Evolutionary conservation across 1,140 invertebrate species (phyloP).

Genomic region (Tribolium madens): DNA sequence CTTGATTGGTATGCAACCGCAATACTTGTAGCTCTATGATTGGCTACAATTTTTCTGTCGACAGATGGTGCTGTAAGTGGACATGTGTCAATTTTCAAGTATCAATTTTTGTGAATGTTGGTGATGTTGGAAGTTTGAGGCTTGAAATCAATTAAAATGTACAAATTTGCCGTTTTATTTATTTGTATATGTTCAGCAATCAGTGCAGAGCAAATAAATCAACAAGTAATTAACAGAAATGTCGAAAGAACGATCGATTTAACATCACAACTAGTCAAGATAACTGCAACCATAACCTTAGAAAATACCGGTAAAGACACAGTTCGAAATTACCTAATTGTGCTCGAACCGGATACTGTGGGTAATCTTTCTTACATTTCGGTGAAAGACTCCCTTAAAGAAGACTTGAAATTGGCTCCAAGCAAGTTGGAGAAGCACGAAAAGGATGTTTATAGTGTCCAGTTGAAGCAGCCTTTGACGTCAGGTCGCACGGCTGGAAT

Average conservation of each 20-base stretch:
- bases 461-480: conserved; percentile 73
- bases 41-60: not conserved
- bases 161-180: conserved; percentile 47
- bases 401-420: conserved; percentile 72
- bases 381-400: conserved; percentile 75
- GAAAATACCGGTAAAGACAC: conserved; percentile 83
- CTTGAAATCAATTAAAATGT: conserved; percentile 46
- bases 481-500: conserved; percentile 72
- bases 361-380: conserved; percentile 80
- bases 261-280: conserved; percentile 89
- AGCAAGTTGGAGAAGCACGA: conserved; percentile 69
- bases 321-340: conserved; percentile 78
- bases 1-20: not conserved
- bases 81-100: conserved; percentile 19
- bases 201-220: conserved; percentile 51
- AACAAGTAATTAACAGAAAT: conserved; percentile 78
- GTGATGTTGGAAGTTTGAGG: conserved; percentile 38
- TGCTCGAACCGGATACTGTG: conserved; percentile 75
- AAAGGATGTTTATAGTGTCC: conserved; percentile 70
- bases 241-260: conserved; percentile 90
- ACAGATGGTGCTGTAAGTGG: not conserved
- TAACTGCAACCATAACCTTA: conserved; percentile 81
- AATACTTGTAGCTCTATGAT: not conserved
- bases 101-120: conserved; percentile 22
- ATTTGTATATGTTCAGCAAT: conserved; percentile 20